phyloP scores from a whole-genome alignment of 2,113 vertebrate species.

The Steatornis caripensis region DNA sequence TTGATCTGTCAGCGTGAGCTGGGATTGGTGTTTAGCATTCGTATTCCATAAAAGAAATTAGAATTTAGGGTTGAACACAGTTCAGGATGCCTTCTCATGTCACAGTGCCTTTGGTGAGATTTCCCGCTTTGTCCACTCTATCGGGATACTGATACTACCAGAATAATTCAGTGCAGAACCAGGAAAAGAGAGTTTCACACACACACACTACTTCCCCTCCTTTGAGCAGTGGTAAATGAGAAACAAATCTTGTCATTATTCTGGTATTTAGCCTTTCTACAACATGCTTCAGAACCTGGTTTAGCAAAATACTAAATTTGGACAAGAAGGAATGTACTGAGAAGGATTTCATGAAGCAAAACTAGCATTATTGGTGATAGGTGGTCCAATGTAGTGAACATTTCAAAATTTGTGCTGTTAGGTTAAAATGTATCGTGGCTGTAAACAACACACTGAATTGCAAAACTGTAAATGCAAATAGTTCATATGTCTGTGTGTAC shows the following conservation, averaged over 20 bases:
- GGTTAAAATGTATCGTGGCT: conserved; percentile 47
- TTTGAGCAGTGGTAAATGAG: neutral
- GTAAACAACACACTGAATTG: conserved; percentile 59
- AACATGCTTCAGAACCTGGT: neutral
- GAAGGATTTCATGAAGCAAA: conserved; percentile 50
- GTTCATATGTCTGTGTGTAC: neutral
- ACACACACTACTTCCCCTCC: neutral
- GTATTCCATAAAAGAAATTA: neutral
- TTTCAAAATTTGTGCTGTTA: conserved; percentile 32
- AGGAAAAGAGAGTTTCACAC: no score
- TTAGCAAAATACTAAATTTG: conserved; percentile 43
- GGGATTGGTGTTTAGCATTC: neutral
- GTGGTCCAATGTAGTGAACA: conserved; percentile 33
- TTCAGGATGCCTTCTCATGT: neutral
- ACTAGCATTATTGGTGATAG: conserved; percentile 38
- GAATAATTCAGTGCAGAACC: neutral
- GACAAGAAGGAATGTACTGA: neutral
- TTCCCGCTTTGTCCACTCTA: neutral
- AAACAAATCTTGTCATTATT: conserved; percentile 18
- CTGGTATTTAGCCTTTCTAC: neutral
- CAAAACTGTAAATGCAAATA: conserved; percentile 65
- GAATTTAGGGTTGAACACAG: neutral
- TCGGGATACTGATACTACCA: neutral
- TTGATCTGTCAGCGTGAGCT: neutral
- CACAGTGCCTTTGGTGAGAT: neutral